Evolutionary conservation across 2,113 vertebrate species (phyloP).

Genomic region (Microtus pennsylvanicus): DNA sequence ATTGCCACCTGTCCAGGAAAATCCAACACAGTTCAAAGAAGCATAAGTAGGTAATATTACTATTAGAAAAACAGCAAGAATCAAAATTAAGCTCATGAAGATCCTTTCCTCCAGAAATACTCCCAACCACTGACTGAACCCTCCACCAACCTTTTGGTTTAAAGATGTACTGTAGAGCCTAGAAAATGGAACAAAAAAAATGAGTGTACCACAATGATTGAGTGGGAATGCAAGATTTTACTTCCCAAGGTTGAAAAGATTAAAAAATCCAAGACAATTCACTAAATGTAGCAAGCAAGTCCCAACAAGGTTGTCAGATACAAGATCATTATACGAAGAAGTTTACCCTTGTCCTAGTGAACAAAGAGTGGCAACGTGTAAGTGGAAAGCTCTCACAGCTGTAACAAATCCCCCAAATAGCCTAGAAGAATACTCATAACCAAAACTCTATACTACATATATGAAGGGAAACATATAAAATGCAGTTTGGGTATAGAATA

Average conservation of each 20-base stretch:
- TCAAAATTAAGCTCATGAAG: conserved; percentile 38
- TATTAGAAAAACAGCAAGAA: conserved; percentile 26
- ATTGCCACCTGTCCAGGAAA: not conserved
- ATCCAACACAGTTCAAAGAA: not conserved
- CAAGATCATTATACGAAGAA: conserved; percentile 62
- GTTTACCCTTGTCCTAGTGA: not conserved
- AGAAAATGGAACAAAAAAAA: not conserved
- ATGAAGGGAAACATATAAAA: conserved; percentile 24
- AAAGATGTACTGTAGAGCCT: not conserved
- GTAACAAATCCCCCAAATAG: conserved; percentile 1
- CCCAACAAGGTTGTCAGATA: conserved; percentile 52
- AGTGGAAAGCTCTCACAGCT: conserved; percentile 35
- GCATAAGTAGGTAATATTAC: conserved; percentile 5
- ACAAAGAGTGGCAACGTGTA: not conserved
- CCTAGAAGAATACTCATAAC: not conserved
- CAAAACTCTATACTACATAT: not conserved
- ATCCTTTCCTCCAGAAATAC: not conserved
- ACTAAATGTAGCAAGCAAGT: not conserved
- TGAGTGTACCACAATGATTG: not conserved
- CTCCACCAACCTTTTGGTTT: not conserved
- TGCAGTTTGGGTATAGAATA: conserved; percentile 39
- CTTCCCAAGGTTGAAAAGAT: not conserved
- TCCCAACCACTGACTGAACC: not conserved
- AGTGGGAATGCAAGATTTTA: conserved; percentile 4
- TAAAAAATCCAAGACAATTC: not conserved